Evolutionary conservation across 2,797 vertebrate species (phyloP).

Genomic region (Phataginus tetradactyla): DNA sequence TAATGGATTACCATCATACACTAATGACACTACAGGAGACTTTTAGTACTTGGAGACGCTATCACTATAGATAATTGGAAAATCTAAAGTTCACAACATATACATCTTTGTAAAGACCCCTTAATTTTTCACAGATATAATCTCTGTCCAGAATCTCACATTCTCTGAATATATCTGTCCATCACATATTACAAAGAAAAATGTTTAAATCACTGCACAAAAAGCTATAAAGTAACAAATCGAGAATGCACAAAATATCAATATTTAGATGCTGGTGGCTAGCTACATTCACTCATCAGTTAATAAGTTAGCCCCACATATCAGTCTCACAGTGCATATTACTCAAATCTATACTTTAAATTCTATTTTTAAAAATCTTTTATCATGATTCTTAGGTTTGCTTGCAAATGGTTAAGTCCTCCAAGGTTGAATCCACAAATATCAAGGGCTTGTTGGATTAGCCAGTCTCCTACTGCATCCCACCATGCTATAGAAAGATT

Average conservation of each 20-base stretch:
- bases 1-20: neutral
- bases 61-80: neutral
- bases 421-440: neutral
- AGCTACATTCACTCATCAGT: neutral
- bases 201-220: neutral
- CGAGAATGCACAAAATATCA: neutral
- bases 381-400: neutral
- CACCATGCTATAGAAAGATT: neutral
- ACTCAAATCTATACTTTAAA: neutral
- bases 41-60: neutral
- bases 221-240: neutral
- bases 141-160: neutral
- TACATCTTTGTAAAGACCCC: neutral
- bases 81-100: neutral
- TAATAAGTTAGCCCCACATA: neutral
- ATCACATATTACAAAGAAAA: neutral
- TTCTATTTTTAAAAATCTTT: neutral
- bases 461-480: neutral
- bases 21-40: neutral
- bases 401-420: neutral
- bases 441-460: neutral
- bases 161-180: neutral
- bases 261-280: neutral
- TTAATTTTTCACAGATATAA: conserved; percentile 1
- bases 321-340: neutral